phyloP scores from a whole-genome alignment of 2,113 vertebrate species.

The Heterotilapia buettikoferi region DNA sequence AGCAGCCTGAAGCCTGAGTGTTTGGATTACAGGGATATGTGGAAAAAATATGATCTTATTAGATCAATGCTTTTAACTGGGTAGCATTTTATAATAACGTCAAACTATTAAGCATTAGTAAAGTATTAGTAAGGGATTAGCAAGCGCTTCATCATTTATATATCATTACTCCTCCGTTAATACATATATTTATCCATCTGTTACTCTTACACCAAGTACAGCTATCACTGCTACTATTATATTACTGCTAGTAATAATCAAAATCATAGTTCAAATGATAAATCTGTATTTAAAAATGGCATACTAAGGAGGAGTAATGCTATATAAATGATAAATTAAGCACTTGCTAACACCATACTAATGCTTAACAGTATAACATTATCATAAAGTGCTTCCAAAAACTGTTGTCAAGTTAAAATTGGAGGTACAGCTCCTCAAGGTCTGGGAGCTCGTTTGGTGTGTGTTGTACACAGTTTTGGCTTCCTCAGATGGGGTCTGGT shows the following conservation, averaged over 20 bases:
- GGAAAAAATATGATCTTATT: background rate
- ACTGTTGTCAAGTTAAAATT: background rate
- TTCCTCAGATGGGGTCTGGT: background rate
- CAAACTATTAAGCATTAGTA: background rate
- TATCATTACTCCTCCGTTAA: background rate
- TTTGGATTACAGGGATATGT: background rate
- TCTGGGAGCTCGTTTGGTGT: background rate
- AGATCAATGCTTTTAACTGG: background rate
- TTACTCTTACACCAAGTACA: background rate
- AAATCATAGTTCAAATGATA: background rate
- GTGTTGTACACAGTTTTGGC: background rate
- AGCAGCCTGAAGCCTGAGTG: background rate
- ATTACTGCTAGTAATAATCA: background rate
- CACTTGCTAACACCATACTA: background rate
- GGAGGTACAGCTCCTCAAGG: background rate
- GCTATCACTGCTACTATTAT: background rate
- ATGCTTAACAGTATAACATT: background rate
- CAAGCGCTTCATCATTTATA: background rate
- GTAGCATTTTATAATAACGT: background rate
- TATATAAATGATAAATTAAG: background rate
- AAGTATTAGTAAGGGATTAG: background rate
- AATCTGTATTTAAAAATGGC: background rate
- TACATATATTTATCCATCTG: background rate
- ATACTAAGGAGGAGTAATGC: background rate
- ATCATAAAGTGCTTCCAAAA: background rate